These are phyloP conservation scores for Mythimna impura DNA, from an alignment of 2,888 invertebrate genomes.

Conservation along the genomic window DNA sequence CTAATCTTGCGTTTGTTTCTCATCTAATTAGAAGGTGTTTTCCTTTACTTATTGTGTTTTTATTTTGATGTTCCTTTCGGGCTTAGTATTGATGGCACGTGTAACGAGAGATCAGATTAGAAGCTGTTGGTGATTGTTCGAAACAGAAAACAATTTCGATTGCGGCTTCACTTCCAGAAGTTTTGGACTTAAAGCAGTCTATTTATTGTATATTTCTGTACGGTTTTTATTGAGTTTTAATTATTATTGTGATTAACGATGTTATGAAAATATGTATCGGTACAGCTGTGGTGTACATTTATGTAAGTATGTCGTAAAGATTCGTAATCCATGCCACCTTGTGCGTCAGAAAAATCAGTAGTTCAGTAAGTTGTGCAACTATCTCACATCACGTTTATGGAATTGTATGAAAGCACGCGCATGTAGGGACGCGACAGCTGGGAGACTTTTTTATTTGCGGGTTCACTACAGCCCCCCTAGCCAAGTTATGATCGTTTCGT, in stretches of 20 bases:
- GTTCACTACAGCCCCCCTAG: no score
- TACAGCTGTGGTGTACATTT: no score
- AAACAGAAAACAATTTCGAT: neutral
- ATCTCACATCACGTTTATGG: no score
- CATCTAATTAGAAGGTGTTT: conserved; percentile 82
- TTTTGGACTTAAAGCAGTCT: neutral
- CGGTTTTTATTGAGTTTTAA: neutral
- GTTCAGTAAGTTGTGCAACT: no score
- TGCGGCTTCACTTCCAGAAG: neutral
- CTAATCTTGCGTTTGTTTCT: conserved; percentile 82
- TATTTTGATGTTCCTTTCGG: conserved; percentile 71
- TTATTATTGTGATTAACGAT: neutral
- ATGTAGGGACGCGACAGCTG: no score
- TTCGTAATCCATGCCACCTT: no score
- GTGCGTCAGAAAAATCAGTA: no score
- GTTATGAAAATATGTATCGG: no score
- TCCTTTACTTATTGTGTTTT: conserved; percentile 79
- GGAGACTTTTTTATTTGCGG: no score
- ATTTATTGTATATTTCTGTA: neutral
- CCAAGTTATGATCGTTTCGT: no score
- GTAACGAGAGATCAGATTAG: conserved; percentile 20
- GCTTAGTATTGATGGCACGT: conserved; percentile 69
- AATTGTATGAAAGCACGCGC: no score
- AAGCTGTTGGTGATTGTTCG: neutral
- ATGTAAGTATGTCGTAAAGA: no score